Evolutionary conservation across 2,113 vertebrate species (phyloP).

Genomic region (Neolamprologus hecqui): DNA sequence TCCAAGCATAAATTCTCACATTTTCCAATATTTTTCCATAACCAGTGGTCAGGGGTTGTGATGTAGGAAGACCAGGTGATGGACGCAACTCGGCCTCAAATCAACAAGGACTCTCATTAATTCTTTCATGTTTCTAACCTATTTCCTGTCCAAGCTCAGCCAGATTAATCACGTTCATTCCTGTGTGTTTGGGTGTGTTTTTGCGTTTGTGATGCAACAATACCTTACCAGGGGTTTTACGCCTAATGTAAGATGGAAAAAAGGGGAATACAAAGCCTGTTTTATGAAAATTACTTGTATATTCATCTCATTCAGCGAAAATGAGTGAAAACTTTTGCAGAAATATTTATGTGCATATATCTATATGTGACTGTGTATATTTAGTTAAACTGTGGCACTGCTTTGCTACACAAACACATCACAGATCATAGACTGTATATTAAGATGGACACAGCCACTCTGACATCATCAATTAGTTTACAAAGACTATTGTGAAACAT

Average conservation of each 20-base stretch:
- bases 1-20: not conserved
- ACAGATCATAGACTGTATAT: not conserved
- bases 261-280: not conserved
- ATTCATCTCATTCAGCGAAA: not conserved
- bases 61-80: not conserved
- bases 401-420: not conserved
- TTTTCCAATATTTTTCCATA: not conserved
- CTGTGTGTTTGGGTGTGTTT: not conserved
- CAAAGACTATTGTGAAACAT: not conserved
- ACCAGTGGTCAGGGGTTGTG: not conserved
- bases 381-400: not conserved
- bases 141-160: not conserved
- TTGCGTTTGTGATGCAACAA: not conserved
- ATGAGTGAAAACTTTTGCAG: not conserved
- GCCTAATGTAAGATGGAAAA: not conserved
- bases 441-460: not conserved
- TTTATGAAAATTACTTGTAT: not conserved
- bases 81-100: not conserved
- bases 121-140: slow-evolving; percentile 54
- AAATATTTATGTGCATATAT: not conserved
- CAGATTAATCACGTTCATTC: slow-evolving; percentile 49
- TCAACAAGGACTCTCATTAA: slow-evolving; percentile 42
- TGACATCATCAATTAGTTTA: not conserved
- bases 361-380: not conserved
- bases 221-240: not conserved